Evolutionary conservation across 1,140 invertebrate genomes (phyloP).

Genomic region (Wasmannia auropunctata): DNA sequence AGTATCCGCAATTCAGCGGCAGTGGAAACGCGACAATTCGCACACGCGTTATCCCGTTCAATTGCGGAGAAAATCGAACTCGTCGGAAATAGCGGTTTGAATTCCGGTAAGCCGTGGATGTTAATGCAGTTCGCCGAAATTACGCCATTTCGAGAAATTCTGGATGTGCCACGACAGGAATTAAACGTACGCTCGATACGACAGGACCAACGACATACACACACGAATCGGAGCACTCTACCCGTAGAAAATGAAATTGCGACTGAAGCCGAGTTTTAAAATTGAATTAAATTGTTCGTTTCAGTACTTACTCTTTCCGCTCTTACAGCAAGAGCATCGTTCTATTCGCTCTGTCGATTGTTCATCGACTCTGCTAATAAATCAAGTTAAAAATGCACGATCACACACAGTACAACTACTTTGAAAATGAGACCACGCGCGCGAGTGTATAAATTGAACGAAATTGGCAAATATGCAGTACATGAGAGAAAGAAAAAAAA

Average conservation of each 20-base stretch:
- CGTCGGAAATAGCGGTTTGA: conserved; percentile 20
- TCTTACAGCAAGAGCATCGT: neutral
- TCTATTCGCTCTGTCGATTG: neutral
- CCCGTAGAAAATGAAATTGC: neutral
- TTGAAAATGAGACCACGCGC: neutral
- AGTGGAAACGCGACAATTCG: conserved; percentile 8
- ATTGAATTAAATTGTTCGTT: conserved; percentile 9
- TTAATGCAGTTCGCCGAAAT: conserved; percentile 22
- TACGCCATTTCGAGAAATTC: conserved; percentile 2
- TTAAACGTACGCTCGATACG: neutral
- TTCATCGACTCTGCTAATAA: neutral
- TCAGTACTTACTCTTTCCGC: neutral
- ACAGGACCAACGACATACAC: conserved; percentile 13
- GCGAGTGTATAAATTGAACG: neutral
- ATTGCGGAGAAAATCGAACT: conserved; percentile 17
- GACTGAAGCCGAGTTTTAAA: neutral
- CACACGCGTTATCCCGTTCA: neutral
- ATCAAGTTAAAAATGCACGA: neutral
- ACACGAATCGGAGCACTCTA: neutral
- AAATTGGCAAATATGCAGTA: neutral
- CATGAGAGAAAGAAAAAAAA: neutral
- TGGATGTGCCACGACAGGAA: neutral
- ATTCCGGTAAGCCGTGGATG: neutral
- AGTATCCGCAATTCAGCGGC: neutral
- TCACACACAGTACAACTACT: neutral